Percentiles rank a stretch among this genome's conserved stretches.
These are phyloP conservation scores for Clarias macrocephalus DNA, from an alignment of 2,113 vertebrate species.

Conservation along the genomic window DNA sequence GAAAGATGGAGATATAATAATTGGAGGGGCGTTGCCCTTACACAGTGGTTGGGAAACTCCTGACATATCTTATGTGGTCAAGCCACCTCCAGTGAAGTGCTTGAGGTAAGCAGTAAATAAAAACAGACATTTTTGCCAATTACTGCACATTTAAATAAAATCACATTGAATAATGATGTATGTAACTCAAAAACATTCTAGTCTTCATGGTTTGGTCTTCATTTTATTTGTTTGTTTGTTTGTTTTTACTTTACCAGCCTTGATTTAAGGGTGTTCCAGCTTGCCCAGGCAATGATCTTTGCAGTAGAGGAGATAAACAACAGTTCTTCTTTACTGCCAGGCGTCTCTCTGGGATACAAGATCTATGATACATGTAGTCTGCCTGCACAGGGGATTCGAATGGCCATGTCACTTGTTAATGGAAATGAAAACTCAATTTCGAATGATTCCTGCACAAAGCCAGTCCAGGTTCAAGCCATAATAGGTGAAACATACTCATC, in stretches of 20 bases:
- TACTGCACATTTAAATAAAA: neutral
- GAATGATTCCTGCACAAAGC: conserved; percentile 40
- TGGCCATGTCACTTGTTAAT: conserved; percentile 55
- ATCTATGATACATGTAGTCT: conserved; percentile 57
- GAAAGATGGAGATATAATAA: conserved; percentile 39
- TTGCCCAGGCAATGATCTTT: conserved; percentile 58
- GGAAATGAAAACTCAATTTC: conserved; percentile 40
- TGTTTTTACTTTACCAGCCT: conserved; percentile 33
- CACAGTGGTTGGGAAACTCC: conserved; percentile 23
- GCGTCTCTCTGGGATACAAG: conserved; percentile 54
- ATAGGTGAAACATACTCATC: conserved; percentile 55
- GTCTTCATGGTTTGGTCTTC: neutral
- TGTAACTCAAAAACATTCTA: neutral
- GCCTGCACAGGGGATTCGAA: conserved; percentile 35
- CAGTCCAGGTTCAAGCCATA: conserved; percentile 53
- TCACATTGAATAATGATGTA: neutral
- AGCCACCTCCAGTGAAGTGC: conserved; percentile 29
- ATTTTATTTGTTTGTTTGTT: neutral
- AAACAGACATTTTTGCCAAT: neutral
- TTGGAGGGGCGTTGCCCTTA: conserved; percentile 39
- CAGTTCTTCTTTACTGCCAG: conserved; percentile 54
- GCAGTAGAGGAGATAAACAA: conserved; percentile 61
- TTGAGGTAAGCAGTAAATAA: conserved; percentile 12
- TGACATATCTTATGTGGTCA: conserved; percentile 23
- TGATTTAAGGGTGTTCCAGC: conserved; percentile 52